Conservation (phyloP, 2,888 invertebrate genomes). For the Drosophila atroscutellata region DNA sequence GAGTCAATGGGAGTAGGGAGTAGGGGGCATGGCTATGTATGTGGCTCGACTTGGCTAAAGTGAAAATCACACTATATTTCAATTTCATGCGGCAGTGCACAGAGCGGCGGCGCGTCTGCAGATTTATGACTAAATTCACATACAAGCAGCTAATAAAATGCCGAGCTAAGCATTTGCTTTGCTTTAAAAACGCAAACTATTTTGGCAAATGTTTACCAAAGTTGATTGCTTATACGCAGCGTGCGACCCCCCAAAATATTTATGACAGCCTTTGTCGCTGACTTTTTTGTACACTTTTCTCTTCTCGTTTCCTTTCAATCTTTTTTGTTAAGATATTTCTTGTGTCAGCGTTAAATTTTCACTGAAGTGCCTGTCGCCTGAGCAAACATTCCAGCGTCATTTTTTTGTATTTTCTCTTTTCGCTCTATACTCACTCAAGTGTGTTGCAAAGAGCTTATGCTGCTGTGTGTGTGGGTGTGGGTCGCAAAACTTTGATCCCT, state of each 20-base stretch:
- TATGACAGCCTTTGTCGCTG: conserved; percentile 62
- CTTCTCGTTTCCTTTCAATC: conserved; percentile 29
- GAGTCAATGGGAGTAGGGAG: neutral
- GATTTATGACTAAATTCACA: conserved; percentile 78
- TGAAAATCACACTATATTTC: conserved; percentile 81
- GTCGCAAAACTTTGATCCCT: conserved; percentile 73
- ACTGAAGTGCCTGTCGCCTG: conserved; percentile 71
- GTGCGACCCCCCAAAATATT: conserved; percentile 61
- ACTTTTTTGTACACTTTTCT: conserved; percentile 16
- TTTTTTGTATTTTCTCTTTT: conserved; percentile 6
- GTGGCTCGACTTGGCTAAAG: conserved; percentile 50
- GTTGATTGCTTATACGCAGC: conserved; percentile 78
- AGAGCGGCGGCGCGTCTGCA: conserved; percentile 68
- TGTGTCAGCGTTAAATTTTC: conserved; percentile 78
- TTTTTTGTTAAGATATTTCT: conserved; percentile 71
- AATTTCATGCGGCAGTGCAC: conserved; percentile 78
- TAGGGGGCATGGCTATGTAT: neutral
- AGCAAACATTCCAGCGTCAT: conserved; percentile 57
- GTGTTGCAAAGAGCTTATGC: conserved; percentile 72
- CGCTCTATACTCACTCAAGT: conserved; percentile 54
- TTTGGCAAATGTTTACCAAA: conserved; percentile 72
- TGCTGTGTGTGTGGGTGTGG: conserved; percentile 23
- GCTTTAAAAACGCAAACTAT: conserved; percentile 70
- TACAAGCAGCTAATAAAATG: conserved; percentile 78
- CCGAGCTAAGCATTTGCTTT: conserved; percentile 72